phyloP scores from a whole-genome alignment of 2,797 vertebrate genomes.

The Microctenopoma stevenorrisi region DNA sequence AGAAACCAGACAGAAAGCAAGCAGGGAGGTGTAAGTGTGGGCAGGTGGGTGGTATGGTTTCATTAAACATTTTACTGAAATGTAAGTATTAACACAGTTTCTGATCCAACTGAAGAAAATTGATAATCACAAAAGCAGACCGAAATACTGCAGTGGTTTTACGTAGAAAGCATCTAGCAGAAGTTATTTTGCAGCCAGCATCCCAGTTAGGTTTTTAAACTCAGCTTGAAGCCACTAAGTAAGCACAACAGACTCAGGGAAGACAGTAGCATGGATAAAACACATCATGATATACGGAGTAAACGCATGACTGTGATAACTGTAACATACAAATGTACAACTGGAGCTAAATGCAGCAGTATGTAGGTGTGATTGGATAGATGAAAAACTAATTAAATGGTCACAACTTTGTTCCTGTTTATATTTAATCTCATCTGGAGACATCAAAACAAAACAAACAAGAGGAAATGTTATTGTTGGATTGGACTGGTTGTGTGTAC shows the following conservation, averaged over 20 bases:
- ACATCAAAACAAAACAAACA: constrained; percentile 13
- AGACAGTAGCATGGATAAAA: too few relatives aligned
- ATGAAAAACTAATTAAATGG: neutral
- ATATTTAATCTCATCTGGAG: neutral
- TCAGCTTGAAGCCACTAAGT: neutral
- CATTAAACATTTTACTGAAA: neutral
- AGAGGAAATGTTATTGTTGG: constrained; percentile 8
- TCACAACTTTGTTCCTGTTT: too few relatives aligned
- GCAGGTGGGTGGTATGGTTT: neutral
- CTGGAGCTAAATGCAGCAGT: neutral
- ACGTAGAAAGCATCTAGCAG: too few relatives aligned
- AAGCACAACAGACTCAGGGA: too few relatives aligned
- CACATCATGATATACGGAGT: too few relatives aligned
- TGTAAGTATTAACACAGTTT: too few relatives aligned
- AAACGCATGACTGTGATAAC: neutral
- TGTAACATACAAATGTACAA: neutral
- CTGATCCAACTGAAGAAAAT: neutral
- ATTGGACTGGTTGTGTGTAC: constrained; percentile 6
- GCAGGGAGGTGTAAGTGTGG: neutral
- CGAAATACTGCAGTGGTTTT: too few relatives aligned
- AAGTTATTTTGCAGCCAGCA: too few relatives aligned
- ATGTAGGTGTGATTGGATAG: neutral
- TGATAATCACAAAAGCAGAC: too few relatives aligned
- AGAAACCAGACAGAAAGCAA: constrained; percentile 25
- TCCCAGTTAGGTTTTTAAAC: neutral